Percentiles rank a stretch among this genome's conserved stretches.
Evolutionary conservation across 1,140 invertebrate species (phyloP).

Genomic region (Vollenhovia emeryi): DNA sequence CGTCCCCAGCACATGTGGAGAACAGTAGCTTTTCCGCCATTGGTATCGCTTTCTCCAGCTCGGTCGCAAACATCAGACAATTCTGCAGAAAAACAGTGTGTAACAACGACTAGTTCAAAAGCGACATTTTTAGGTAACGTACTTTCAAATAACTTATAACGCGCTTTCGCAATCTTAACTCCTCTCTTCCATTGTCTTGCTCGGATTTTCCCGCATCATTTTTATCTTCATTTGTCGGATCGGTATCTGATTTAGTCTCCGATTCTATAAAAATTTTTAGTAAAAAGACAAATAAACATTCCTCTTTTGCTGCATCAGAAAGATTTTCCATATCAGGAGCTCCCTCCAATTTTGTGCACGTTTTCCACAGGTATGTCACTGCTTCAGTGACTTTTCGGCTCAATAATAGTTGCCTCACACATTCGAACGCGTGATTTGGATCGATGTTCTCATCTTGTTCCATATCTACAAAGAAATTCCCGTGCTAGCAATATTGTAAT

Average conservation of each 20-base stretch:
- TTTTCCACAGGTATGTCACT: constrained; percentile 73
- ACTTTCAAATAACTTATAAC: constrained; percentile 82
- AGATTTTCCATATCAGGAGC: constrained; percentile 73
- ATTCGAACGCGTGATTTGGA: constrained; percentile 77
- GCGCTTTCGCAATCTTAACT: constrained; percentile 75
- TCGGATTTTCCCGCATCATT: constrained; percentile 38
- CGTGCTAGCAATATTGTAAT: neutral
- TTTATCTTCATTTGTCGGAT: neutral
- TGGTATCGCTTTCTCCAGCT: constrained; percentile 90
- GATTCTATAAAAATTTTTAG: constrained; percentile 82
- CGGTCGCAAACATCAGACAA: constrained; percentile 88
- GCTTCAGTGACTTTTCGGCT: constrained; percentile 78
- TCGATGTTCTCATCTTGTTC: constrained; percentile 72
- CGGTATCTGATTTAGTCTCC: constrained; percentile 60
- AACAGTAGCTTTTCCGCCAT: constrained; percentile 90
- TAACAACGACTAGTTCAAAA: neutral
- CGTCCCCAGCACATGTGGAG: constrained; percentile 91
- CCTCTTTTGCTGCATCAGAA: constrained; percentile 72
- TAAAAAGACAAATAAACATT: constrained; percentile 78
- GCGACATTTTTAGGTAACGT: constrained; percentile 74
- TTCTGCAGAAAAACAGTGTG: constrained; percentile 86
- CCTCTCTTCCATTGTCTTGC: constrained; percentile 64
- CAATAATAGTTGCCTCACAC: constrained; percentile 80
- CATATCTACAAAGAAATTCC: constrained; percentile 13
- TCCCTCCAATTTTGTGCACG: constrained; percentile 72